Base-by-base conservation (phyloP, 1,140 invertebrate genomes). In the Tribolium madens region DNA sequence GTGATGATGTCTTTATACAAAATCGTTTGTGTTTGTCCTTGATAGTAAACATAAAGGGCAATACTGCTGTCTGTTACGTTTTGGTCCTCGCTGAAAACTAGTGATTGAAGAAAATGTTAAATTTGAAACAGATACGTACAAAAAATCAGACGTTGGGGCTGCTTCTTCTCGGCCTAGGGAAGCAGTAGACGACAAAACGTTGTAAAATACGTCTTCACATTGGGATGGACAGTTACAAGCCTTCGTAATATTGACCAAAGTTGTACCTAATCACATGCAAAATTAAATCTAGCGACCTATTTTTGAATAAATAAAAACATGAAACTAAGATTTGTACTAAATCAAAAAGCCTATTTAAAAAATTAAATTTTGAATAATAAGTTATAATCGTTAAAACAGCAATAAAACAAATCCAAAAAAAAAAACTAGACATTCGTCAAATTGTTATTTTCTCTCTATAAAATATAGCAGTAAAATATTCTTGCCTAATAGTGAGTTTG, bases 21-120 rank as follows among this genome's bases (percentile, higher is more conserved):
- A 57, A 89, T 86, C 4, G 89, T 90, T 10, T 89, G 87, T 68
- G 89, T 87, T 52, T 91, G 81, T 75, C 89, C 88, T 79, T 88
- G 89, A 77, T 89, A 91, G 78, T 90, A 91, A 1, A 91, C 85
- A 78, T 91, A 90, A 12, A 91, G 76, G 6, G 90, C 81, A 1
- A 90, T 90, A 17, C 85, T 85, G 60, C 90, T 89, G 14, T 85
- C 83, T 26, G 86, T 73, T 21, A 71, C 46, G 31, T 75, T 48
- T 15, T 72, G 50, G 18, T 84, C 81, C 13, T 86, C 82, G 14
- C 85, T 84, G 60, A 86, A 87, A 75, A 85, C 87, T 80, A 77
- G 86, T 86, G 69, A n/a, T 84, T 78, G 78, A 79, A 68, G 73
- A 86, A 68, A 60, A 9, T 68, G 50, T 76, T 74, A n/a, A 53